Percentiles rank a stretch among this genome's conserved stretches.
These are phyloP conservation scores for Drosophila erecta DNA, from an alignment of 1,140 invertebrate species.

Conservation along the genomic window DNA sequence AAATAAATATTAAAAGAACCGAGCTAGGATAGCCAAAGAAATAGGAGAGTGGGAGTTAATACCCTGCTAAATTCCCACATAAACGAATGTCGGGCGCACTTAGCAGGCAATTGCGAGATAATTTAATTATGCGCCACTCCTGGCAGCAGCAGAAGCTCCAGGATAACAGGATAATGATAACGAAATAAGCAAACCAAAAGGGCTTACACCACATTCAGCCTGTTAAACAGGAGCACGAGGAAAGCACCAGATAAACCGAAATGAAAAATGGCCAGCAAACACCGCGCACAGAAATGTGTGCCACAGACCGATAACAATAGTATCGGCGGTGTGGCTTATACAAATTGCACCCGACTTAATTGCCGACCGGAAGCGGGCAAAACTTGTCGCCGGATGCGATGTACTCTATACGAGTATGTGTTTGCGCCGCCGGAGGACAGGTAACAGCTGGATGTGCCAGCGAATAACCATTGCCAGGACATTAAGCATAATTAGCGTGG, in stretches of 20 bases:
- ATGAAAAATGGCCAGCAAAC: conserved; percentile 61
- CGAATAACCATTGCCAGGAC: conserved; percentile 8
- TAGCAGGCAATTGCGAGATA: conserved; percentile 80
- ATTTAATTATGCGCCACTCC: conserved; percentile 72
- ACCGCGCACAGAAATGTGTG: conserved; percentile 18
- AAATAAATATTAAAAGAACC: conserved; percentile 69
- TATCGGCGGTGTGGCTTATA: conserved; percentile 59
- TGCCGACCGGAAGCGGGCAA: conserved; percentile 34
- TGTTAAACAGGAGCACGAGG: conserved; percentile 46
- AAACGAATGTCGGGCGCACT: conserved; percentile 72
- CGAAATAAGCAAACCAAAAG: conserved; percentile 72
- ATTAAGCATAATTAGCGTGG: conserved; percentile 41
- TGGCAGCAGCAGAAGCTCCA: conserved; percentile 25
- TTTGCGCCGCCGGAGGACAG: conserved; percentile 20
- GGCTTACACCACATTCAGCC: conserved; percentile 42
- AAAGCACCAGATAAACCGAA: conserved; percentile 57
- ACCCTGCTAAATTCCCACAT: conserved; percentile 59
- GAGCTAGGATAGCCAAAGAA: conserved; percentile 23
- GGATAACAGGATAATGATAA: conserved; percentile 82
- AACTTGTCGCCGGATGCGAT: conserved; percentile 48
- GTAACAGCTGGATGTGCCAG: conserved; percentile 18
- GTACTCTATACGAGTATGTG: conserved; percentile 22
- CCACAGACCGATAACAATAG: conserved; percentile 66
- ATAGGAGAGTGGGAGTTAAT: conserved; percentile 28
- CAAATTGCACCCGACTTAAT: conserved; percentile 63